Evolutionary conservation across 2,113 vertebrate genomes (phyloP).

Genomic region (Nicator chloris): DNA sequence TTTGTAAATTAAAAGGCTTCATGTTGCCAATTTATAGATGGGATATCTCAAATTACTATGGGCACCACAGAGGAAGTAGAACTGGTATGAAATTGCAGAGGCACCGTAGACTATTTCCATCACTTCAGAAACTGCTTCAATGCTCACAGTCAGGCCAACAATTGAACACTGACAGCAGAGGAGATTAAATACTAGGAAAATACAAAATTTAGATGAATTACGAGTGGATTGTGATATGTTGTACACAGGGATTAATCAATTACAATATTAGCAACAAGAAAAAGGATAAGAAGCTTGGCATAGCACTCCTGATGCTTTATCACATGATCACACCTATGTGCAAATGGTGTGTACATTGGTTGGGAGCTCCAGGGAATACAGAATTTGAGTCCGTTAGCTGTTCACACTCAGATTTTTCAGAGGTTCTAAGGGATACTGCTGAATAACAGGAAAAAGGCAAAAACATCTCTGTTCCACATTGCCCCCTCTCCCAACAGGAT

Average conservation of each 20-base stretch:
- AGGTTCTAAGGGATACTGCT: background rate
- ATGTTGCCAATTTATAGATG: background rate
- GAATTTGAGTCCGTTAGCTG: background rate
- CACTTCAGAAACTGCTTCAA: background rate
- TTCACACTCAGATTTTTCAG: background rate
- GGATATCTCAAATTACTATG: background rate
- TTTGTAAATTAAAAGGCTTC: background rate
- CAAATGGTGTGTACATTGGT: background rate
- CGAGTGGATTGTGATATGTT: background rate
- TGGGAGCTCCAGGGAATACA: background rate
- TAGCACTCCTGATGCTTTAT: background rate
- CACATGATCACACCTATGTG: background rate
- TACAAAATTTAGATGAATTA: background rate
- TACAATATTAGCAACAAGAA: background rate
- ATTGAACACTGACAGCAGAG: background rate
- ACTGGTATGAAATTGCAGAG: background rate
- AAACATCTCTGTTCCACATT: background rate
- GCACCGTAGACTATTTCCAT: background rate
- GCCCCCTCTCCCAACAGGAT: background rate
- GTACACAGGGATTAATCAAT: background rate
- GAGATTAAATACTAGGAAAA: background rate
- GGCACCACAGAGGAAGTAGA: background rate
- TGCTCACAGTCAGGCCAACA: background rate
- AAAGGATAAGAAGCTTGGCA: background rate
- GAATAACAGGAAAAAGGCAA: background rate